Evolutionary conservation across 92 coral and sea anemone species (phyloP), one percentile per base, ranked within the genome.

Genomic region (Porites evermanni): DNA sequence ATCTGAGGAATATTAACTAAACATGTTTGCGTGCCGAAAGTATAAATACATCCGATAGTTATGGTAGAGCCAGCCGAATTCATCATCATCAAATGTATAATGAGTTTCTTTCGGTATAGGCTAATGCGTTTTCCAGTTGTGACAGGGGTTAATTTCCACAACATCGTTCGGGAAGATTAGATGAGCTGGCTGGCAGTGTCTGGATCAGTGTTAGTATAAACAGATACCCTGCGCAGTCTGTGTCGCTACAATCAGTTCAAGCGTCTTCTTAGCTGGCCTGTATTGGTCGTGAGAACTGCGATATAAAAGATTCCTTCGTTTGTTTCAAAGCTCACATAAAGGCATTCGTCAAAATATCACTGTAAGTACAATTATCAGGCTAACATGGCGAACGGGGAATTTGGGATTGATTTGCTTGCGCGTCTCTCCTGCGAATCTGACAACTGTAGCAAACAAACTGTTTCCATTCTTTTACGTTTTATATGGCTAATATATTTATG

Each of bases 71-170:
- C 87, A 83, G 80, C 87, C 87, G 80, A 64, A 61, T 74, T 83
- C 7, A 38, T 56, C 81, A 72, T 72, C 87, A 83, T 83, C 79
- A 83, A 38, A 74, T 73, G 51, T 63, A 83, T 83, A 83, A 83
- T 83, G 87, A 83, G 74, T 83, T 74, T 83, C 87, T 83, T 83
- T 83, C 87, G 87, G 87, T 83, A 74, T 51, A 73, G 79, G 70
- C 61, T 83, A 83, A 83, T 83, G 87, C 69, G 70, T 83, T 83
- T 83, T 83, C 72, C 87, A 83, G 87, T 81, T 81, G 86, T 70
- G 71, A 83, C 38, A 65, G 80, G 47, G 63, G 47, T 83, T 64
- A 65, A 64, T 73, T 64, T 73, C 72, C 80, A 64, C 73, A 60
- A 77, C 81, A 83, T 73, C 87, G 51, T 83, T 74, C 72, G 18